Base-by-base conservation (phyloP, 2,888 invertebrate genomes). In the Agrenia bidenticulata region DNA sequence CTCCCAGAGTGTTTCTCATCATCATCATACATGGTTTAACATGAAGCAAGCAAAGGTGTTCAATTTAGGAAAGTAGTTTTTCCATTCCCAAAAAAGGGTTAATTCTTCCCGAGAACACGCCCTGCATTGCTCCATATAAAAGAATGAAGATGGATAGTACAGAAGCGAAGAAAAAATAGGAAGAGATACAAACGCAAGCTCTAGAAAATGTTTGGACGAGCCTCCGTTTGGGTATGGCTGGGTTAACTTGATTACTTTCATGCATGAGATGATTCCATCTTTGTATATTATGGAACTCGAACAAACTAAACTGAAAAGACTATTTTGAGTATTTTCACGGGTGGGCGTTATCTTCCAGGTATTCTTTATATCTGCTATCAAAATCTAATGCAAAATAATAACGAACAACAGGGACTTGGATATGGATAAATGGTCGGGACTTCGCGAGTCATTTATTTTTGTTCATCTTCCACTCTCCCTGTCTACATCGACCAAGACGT, bases 391-490 rank as follows among this genome's bases (percentile, higher is more conserved):
- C 54, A 54, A 54, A 54, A 51, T 51, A 51, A 51, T 24, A 54
- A 27, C 54, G 2, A 54, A 54, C 54, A 32, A 32, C 9, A 32
- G 54, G 23, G 15, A 54, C 27, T 17, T 26, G 26, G 26, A 54
- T 26, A 54, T 32, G 49, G 37, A 39, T 56, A 57, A 64, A 65
- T 69, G 32, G 62, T 9, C 51, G 55, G 32, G 41, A 57, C 64
- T 63, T 69, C 63, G 64, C 69, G 69, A 64, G 66, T 69, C 69
- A 69, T 69, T 69, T 69, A 63, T 66, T 66, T 58, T 51, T 49
- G 56, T 58, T 57, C 57, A 57, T 26, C 45, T 37, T 58, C 57
- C 4, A 4, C 55, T 55, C n/a, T 37, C 56, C 17, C 37, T 57
- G 39, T 57, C 17, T 11, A 39, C n/a, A n/a, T 11, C 32, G 11